phyloP scores from a whole-genome alignment of 2,797 vertebrate genomes.

The Hoplostethus mediterraneus region DNA sequence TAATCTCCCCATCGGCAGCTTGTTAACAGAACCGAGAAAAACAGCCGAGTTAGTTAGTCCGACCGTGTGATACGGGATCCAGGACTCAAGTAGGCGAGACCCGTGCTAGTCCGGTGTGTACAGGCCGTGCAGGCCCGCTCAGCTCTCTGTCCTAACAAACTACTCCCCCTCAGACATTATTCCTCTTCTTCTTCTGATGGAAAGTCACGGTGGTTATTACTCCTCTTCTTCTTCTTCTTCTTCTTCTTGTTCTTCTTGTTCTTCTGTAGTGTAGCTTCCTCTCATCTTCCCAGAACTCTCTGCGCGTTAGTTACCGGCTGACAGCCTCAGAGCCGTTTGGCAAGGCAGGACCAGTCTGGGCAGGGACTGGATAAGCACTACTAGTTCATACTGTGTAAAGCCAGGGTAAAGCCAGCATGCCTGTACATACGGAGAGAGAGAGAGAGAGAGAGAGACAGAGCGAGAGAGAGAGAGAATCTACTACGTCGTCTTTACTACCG shows the following conservation, averaged over 20 bases:
- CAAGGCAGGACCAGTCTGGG: constrained; percentile 31
- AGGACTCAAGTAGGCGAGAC: background rate
- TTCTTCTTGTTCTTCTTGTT: constrained; percentile 8
- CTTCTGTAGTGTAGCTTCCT: background rate
- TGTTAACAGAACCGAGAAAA: background rate
- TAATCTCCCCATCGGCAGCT: background rate
- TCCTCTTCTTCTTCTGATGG: background rate
- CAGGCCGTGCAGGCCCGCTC: constrained; percentile 39
- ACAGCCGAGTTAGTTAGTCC: background rate
- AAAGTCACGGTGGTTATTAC: background rate
- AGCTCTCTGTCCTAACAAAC: constrained; percentile 14
- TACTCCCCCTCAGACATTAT: constrained; percentile 45
- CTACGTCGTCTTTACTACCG: constrained; percentile 49
- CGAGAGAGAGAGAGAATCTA: constrained; percentile 23
- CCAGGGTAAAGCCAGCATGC: constrained; percentile 27
- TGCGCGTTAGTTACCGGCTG: background rate
- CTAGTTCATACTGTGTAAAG: constrained; percentile 24
- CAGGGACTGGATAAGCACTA: constrained; percentile 27
- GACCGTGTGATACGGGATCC: background rate
- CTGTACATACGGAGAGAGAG: constrained; percentile 16
- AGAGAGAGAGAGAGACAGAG: constrained; percentile 22
- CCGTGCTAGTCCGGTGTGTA: background rate
- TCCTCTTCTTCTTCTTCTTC: constrained; percentile 4
- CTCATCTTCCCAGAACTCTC: constrained; percentile 10
- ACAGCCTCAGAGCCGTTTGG: constrained; percentile 31